Base-by-base conservation (phyloP, 2,797 vertebrate genomes). In the Hippoglossus hippoglossus region DNA sequence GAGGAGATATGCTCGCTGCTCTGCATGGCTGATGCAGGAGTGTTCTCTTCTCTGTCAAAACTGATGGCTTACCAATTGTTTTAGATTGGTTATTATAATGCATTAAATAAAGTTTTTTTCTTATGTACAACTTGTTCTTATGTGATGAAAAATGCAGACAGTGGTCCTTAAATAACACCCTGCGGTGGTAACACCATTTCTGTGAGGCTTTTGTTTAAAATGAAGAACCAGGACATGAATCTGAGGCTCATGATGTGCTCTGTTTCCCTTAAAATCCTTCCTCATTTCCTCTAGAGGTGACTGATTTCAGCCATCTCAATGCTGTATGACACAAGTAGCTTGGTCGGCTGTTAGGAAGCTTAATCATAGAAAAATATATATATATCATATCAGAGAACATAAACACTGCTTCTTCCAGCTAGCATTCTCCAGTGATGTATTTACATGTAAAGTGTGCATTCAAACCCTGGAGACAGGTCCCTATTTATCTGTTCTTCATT, bases 21-120 rank as follows among this genome's bases (percentile, higher is more conserved):
- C 74, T 77, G 68, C 86, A 75, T 81, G 75, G 68, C 74, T 77
- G 68, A 81, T 88, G 81, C 81, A 73, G 66, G 83, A 39, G 51
- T 0, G 2, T 7, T 46, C 25, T 67, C 56, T 66, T 59, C 67
- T 50, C 79, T 74, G 71, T 80, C 70, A 68, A 67, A 89, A 49
- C 58, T 0, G 0, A 21, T 41, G 71, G 65, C 75, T 85, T 71
- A 84, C 63, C 84, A 83, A 85, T 80, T 74, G 72, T 71, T 73
- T 77, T 51, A 68, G 70, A 63, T 79, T 69, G 75, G 34, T 77
- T 77, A 68, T 70, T 75, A 59, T 57, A 67, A 70, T 6, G 47
- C 50, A 28, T 67, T 83, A 59, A 41, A 18, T 7, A 16, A 69
- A 66, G 26, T 1, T 39, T 18, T 61, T 67, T 61, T 64, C 28